Conservation (phyloP, 2,113 vertebrate genomes). For the Chauna torquata region DNA sequence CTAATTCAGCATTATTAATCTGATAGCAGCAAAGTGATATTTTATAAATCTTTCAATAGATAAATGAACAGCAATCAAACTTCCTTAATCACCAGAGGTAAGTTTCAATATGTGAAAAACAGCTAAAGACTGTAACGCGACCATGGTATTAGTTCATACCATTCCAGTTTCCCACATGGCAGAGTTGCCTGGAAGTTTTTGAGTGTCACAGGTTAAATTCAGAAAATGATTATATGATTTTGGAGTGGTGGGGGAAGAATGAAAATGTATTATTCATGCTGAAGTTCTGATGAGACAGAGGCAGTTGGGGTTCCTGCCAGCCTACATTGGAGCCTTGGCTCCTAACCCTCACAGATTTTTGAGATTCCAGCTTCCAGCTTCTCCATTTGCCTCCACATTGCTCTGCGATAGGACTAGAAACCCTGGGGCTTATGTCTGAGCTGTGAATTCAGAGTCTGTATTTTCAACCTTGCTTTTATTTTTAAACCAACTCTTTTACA, state of each 20-base stretch:
- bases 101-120: background rate
- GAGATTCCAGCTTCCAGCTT: background rate
- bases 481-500: background rate
- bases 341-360: background rate
- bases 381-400: conserved; percentile 3
- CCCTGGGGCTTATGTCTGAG: background rate
- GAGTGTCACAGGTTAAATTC: background rate
- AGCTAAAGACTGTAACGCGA: background rate
- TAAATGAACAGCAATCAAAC: background rate
- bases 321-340: background rate
- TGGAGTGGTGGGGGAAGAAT: background rate
- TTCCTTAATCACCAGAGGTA: background rate
- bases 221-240: background rate
- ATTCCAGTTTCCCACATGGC: background rate
- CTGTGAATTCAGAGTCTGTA: background rate
- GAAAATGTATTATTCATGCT: conserved; percentile 8
- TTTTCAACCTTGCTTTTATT: conserved; percentile 13
- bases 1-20: background rate
- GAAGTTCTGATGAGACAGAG: background rate
- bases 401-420: background rate
- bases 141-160: background rate
- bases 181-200: background rate
- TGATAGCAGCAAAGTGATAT: background rate
- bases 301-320: background rate
- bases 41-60: background rate